Percentiles rank a stretch among this genome's conserved stretches.
These are phyloP conservation scores for Aphelenchoides besseyi DNA, from an alignment of 1,140 invertebrate species.

Conservation along the genomic window DNA sequence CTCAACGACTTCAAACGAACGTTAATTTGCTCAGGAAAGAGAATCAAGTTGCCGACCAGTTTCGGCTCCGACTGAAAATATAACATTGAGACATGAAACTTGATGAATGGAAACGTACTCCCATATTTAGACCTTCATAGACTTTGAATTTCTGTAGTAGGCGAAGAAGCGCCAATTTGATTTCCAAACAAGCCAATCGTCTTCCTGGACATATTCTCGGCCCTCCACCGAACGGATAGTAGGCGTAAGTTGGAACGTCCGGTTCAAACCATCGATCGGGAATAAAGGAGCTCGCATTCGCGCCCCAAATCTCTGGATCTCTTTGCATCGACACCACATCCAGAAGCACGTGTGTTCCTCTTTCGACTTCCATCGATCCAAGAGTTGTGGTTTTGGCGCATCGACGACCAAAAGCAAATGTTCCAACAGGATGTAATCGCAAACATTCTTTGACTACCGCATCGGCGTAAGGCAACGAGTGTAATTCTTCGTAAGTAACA, in stretches of 20 bases:
- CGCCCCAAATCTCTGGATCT: conserved; percentile 26
- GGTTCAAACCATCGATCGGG: conserved; percentile 38
- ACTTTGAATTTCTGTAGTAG: conserved; percentile 50
- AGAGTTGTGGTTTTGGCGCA: conserved; percentile 31
- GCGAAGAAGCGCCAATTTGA: conserved; percentile 52
- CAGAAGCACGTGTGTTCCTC: conserved; percentile 35
- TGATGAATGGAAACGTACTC: too few relatives aligned
- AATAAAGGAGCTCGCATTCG: conserved; percentile 36
- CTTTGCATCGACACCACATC: conserved; percentile 30
- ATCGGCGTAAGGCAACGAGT: conserved; percentile 42
- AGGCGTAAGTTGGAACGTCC: conserved; percentile 20
- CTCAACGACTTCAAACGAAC: not conserved
- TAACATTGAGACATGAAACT: too few relatives aligned
- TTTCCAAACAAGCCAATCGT: conserved; percentile 55
- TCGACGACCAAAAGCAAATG: conserved; percentile 22
- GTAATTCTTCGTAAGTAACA: conserved; percentile 43
- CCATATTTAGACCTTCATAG: not conserved
- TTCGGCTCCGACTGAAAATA: too few relatives aligned
- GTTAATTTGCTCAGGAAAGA: not conserved
- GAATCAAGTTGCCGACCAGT: conserved; percentile 5
- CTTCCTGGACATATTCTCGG: conserved; percentile 60
- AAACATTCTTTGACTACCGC: conserved; percentile 49
- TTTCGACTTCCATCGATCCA: conserved; percentile 14
- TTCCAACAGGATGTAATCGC: conserved; percentile 40
- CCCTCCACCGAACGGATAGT: conserved; percentile 37